Evolutionary conservation across 2,797 vertebrate genomes (phyloP).

Genomic region (Brachymystax lenok): DNA sequence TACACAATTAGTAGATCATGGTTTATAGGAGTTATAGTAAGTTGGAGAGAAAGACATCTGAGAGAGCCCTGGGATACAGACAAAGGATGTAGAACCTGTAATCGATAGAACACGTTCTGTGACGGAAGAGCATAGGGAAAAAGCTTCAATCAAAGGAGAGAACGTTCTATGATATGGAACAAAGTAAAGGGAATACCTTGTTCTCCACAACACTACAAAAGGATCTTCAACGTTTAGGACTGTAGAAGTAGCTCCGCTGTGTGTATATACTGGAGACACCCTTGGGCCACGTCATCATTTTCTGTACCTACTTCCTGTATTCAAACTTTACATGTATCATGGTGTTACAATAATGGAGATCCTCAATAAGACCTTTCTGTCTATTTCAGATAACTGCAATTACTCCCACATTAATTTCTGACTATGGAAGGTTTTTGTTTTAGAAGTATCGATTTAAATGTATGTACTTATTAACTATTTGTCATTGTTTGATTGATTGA

Average conservation of each 20-base stretch:
- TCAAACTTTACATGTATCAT: neutral
- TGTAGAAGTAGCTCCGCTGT: neutral
- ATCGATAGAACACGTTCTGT: neutral
- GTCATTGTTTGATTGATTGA: too few relatives aligned
- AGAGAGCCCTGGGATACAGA: neutral
- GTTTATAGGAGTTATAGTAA: neutral
- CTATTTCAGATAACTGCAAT: neutral
- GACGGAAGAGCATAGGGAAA: neutral
- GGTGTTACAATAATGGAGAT: neutral
- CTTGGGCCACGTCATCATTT: neutral
- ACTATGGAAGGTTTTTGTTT: neutral
- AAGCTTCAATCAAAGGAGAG: neutral
- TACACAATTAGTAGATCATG: too few relatives aligned
- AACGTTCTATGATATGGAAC: neutral
- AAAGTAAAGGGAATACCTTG: neutral
- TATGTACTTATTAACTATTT: too few relatives aligned
- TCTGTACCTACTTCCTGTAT: neutral
- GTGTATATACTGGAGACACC: neutral
- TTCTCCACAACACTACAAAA: neutral
- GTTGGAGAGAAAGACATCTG: neutral
- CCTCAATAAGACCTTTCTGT: neutral
- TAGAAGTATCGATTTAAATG: too few relatives aligned
- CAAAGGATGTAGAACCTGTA: neutral
- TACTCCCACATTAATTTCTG: neutral
- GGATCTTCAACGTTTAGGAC: neutral